phyloP scores from a whole-genome alignment of 2,113 vertebrate genomes.

The Campylorhamphus procurvoides region DNA sequence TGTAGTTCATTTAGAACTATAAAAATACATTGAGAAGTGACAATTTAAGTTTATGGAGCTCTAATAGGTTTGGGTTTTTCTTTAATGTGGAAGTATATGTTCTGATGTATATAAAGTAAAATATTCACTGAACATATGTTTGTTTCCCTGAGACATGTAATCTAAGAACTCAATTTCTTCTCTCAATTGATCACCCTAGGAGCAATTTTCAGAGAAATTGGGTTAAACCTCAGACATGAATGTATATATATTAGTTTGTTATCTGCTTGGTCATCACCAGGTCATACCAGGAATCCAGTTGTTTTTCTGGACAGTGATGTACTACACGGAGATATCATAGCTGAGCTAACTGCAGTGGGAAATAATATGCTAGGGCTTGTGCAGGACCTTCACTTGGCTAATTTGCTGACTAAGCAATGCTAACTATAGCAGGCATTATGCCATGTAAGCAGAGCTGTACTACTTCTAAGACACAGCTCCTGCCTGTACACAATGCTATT shows the following conservation, averaged over 20 bases:
- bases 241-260: neutral
- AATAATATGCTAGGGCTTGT: neutral
- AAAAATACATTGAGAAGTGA: neutral
- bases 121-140: neutral
- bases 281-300: neutral
- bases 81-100: neutral
- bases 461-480: slow-evolving; percentile 2
- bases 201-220: neutral
- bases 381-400: neutral
- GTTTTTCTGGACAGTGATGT: neutral
- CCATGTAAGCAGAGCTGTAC: neutral
- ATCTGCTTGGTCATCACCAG: neutral
- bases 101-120: neutral
- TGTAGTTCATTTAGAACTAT: neutral
- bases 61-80: neutral
- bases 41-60: neutral
- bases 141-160: neutral
- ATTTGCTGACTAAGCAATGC: slow-evolving; percentile 15
- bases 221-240: neutral
- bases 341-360: neutral
- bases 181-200: fast-evolving
- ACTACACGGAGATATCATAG: neutral
- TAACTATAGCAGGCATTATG: slow-evolving; percentile 32
- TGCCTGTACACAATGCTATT: slow-evolving; percentile 18
- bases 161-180: neutral